Conservation (phyloP, 2,113 vertebrate genomes). For the Felis chaus region DNA sequence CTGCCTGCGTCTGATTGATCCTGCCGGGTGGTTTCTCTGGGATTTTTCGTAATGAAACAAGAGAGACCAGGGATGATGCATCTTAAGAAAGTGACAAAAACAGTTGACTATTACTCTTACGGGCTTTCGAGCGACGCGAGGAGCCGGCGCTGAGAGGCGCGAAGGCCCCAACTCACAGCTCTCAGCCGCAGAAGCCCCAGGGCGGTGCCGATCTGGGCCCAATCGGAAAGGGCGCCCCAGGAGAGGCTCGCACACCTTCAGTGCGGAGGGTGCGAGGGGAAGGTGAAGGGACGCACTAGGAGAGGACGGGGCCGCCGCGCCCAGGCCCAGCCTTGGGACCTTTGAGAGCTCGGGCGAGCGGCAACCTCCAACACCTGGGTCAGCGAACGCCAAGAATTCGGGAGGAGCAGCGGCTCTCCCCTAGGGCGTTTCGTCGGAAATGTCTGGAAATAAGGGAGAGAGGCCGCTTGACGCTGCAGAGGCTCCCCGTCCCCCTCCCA, state of each 20-base stretch:
- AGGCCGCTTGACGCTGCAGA: neutral
- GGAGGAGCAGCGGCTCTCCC: too few species aligned
- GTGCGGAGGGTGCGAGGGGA: neutral
- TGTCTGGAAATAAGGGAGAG: too few species aligned
- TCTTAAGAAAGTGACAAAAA: slow-evolving; percentile 87
- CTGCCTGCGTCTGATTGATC: slow-evolving; percentile 92
- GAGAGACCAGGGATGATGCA: slow-evolving; percentile 87
- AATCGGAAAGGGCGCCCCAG: too few species aligned
- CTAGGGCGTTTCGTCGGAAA: neutral
- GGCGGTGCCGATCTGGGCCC: neutral
- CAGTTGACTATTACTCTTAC: slow-evolving; percentile 81
- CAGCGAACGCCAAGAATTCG: accelerated
- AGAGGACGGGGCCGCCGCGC: neutral
- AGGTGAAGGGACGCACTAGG: neutral
- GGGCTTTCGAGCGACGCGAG: slow-evolving; percentile 30
- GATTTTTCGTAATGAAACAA: slow-evolving; percentile 93
- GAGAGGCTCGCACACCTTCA: neutral
- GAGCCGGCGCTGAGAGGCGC: neutral
- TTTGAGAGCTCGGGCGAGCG: too few species aligned
- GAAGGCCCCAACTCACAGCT: neutral
- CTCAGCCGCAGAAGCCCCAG: neutral
- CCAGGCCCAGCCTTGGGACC: neutral
- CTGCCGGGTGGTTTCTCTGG: slow-evolving; percentile 91
- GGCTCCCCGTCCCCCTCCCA: neutral
- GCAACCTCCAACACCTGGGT: neutral